Base-by-base conservation (phyloP, 1,140 invertebrate genomes). In the Aphidius ervi region DNA sequence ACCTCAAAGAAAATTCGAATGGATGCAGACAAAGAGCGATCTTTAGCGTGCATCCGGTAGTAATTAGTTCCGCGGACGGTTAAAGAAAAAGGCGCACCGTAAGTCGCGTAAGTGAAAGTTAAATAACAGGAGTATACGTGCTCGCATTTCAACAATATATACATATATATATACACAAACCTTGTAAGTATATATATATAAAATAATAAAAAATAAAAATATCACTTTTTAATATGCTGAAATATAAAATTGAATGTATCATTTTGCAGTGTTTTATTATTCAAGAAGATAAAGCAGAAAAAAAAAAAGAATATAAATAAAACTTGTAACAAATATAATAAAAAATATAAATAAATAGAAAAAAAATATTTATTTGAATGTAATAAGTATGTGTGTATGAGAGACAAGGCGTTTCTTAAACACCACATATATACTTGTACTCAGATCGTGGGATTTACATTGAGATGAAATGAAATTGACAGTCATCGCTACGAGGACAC, bases 391-490 rank as follows among this genome's bases (percentile, higher is more conserved):
- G 31, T 40, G 16, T 16, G 16, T 16, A 16, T 53, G 39, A 50
- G 16, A 7, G 37, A 31, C 39, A 50, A 20, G 39, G 47, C 48
- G 9, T 62, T 66, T 54, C 42, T 58, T n/a, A 16, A 16, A 16
- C 16, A 16, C 16, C 16, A 16, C 16, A 16, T 58, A n/a, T n/a
- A n/a, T n/a, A 37, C 58, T 63, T 52, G 56, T 16, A 62, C 59
- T 67, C 66, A 67, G 69, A 43, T 61, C 52, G 59, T 61, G 59
- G 59, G 60, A 62, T 62, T 55, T 41, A 37, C 58, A 63, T 63
- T 63, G 65, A 73, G 71, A 73, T 71, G 70, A 73, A 68, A 71
- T 63, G 61, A 68, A 71, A 69, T 70, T 67, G 66, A 71, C 67
- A 74, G 72, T 74, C 66, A 69, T 69, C 60, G 66, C 66, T 65